phyloP scores from a whole-genome alignment of 2,797 vertebrate genomes.

The Nothura maculosa region DNA sequence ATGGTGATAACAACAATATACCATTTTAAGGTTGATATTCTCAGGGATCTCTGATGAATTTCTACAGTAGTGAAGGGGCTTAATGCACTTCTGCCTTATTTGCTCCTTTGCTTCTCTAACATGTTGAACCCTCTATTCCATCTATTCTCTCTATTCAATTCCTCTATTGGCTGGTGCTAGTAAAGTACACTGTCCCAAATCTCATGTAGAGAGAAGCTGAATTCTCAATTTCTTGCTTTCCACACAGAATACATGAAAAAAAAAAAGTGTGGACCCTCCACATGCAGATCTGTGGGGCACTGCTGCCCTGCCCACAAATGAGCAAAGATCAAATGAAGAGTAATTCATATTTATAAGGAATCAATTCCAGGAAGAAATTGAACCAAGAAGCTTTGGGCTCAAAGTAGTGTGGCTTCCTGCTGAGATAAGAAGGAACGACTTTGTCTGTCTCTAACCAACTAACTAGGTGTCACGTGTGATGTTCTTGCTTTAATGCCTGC shows the following conservation, averaged over 20 bases:
- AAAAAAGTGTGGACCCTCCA: conserved; percentile 38
- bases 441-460: conserved; percentile 64
- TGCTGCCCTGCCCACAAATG: conserved; percentile 46
- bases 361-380: conserved; percentile 61
- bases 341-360: conserved; percentile 73
- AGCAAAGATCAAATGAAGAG: conserved; percentile 59
- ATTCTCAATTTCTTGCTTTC: not conserved
- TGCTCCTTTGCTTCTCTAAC: not conserved
- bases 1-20: not conserved
- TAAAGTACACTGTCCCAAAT: not conserved
- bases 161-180: not conserved
- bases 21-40: not conserved
- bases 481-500: conserved; percentile 58
- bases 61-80: not conserved
- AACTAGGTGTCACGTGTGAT: conserved; percentile 63
- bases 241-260: not conserved
- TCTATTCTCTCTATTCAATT: too few species aligned
- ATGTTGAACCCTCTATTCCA: not conserved
- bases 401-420: conserved; percentile 58
- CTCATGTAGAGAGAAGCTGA: not conserved
- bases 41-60: not conserved
- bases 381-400: conserved; percentile 69
- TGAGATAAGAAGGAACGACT: conserved; percentile 63
- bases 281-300: conserved; percentile 33
- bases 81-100: not conserved